Conservation (phyloP, 2,797 vertebrate species). For the Lutjanus argentimaculatus region DNA sequence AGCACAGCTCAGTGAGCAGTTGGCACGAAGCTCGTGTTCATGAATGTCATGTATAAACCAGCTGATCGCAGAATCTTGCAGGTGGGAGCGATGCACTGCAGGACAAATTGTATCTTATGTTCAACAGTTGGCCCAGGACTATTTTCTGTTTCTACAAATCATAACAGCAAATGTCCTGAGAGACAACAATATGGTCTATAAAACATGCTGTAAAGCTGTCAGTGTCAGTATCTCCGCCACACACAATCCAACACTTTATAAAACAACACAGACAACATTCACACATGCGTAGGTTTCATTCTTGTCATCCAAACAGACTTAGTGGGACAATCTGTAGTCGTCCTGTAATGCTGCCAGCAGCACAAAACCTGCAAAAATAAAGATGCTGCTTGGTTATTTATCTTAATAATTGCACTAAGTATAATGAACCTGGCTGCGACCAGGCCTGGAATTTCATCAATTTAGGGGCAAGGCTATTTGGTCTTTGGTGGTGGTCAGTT, state of each 20-base stretch:
- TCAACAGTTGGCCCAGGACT: conserved; percentile 60
- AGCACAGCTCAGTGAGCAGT: conserved; percentile 36
- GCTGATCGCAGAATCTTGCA: conserved; percentile 44
- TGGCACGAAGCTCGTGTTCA: conserved; percentile 38
- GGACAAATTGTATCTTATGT: conserved; percentile 55
- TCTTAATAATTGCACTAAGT: conserved; percentile 29
- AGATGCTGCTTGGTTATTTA: conserved; percentile 28
- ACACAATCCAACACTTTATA: conserved; percentile 53
- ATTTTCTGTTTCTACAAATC: conserved; percentile 63
- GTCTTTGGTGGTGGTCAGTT: too few relatives aligned
- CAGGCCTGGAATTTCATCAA: background rate
- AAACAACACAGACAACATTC: conserved; percentile 65
- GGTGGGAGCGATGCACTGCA: conserved; percentile 50
- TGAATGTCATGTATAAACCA: conserved; percentile 52
- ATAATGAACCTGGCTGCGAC: conserved; percentile 25
- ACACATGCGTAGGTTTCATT: conserved; percentile 66
- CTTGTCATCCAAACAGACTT: conserved; percentile 67
- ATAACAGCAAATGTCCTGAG: conserved; percentile 66
- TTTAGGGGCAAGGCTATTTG: too few relatives aligned
- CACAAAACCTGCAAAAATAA: conserved; percentile 48
- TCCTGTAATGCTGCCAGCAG: conserved; percentile 53
- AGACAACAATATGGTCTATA: conserved; percentile 66
- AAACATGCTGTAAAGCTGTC: conserved; percentile 71
- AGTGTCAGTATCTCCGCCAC: conserved; percentile 54
- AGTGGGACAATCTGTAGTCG: conserved; percentile 62